Percentiles rank a stretch among this genome's conserved stretches.
Evolutionary conservation across 2,113 vertebrate species (phyloP).

Genomic region (Fregata magnificens): DNA sequence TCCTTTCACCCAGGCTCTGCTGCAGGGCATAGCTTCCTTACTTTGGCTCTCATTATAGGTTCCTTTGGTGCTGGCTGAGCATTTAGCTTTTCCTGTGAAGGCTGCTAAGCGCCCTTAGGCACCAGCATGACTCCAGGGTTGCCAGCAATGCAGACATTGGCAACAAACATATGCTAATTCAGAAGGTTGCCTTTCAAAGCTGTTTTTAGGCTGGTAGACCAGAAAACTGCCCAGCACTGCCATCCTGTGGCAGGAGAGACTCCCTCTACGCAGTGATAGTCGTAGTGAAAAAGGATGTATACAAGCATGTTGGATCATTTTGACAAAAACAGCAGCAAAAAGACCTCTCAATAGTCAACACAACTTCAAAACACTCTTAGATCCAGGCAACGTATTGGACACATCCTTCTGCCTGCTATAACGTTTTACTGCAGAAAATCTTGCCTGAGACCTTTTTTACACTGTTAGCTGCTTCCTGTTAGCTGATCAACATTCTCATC

Average conservation of each 20-base stretch:
- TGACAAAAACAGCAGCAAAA: not conserved
- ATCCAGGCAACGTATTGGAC: not conserved
- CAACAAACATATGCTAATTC: not conserved
- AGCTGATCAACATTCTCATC: not conserved
- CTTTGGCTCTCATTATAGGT: not conserved
- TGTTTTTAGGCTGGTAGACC: not conserved
- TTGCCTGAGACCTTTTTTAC: not conserved
- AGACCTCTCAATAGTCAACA: not conserved
- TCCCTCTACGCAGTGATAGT: not conserved
- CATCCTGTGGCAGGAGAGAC: not conserved
- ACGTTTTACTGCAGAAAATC: not conserved
- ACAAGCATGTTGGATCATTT: not conserved
- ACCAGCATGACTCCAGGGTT: not conserved
- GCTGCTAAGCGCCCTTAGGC: not conserved
- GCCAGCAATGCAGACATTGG: not conserved
- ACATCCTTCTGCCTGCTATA: not conserved
- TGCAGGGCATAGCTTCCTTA: not conserved
- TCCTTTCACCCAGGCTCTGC: not conserved
- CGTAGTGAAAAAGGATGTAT: fast-evolving
- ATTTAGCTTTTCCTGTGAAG: not conserved
- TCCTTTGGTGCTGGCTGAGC: not conserved
- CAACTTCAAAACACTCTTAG: not conserved
- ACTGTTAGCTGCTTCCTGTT: not conserved
- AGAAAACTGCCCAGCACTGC: not conserved
- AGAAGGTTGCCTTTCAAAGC: not conserved